These are phyloP conservation scores for Chromoteleia sp. DNA, from an alignment of 2,888 invertebrate genomes.

Conservation along the genomic window DNA sequence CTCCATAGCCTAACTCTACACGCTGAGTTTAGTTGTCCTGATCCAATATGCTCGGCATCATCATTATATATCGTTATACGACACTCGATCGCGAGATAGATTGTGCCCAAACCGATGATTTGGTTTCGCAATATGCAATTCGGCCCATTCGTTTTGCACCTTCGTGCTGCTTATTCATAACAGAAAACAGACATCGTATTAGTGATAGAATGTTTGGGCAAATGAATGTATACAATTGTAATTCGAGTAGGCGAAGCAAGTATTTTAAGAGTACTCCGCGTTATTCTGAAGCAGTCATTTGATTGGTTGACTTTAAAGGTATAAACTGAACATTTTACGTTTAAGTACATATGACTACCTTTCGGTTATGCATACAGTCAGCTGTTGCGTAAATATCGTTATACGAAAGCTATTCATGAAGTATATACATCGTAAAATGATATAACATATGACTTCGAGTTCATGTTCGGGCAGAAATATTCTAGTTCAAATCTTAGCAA, in stretches of 20 bases:
- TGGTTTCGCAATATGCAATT: background rate
- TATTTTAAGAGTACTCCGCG: background rate
- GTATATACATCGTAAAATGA: constrained; percentile 37
- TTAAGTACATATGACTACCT: constrained; percentile 17
- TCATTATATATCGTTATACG: constrained; percentile 56
- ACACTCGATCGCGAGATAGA: constrained; percentile 47
- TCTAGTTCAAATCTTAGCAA: constrained; percentile 10
- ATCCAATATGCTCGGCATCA: constrained; percentile 49
- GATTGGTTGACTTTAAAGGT: constrained; percentile 8
- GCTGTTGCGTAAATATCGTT: constrained; percentile 33
- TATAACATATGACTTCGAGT: constrained; percentile 24
- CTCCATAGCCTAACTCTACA: constrained; percentile 48
- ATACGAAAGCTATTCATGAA: constrained; percentile 21
- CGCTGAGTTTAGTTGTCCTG: constrained; percentile 30
- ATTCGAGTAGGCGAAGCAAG: background rate
- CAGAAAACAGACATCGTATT: too few relatives aligned
- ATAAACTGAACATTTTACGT: constrained; percentile 24
- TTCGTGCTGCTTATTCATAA: constrained; percentile 8
- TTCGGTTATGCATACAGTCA: constrained; percentile 29
- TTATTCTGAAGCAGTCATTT: background rate
- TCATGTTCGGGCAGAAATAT: constrained; percentile 13
- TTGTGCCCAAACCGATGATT: constrained; percentile 42
- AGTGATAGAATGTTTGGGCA: background rate
- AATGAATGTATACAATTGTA: constrained; percentile 3
- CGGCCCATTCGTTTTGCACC: constrained; percentile 31